A percentile compares a stretch with the other conserved stretches of the same genome.
Conservation (phyloP, 2,797 vertebrate genomes). For the Danio choprae region DNA sequence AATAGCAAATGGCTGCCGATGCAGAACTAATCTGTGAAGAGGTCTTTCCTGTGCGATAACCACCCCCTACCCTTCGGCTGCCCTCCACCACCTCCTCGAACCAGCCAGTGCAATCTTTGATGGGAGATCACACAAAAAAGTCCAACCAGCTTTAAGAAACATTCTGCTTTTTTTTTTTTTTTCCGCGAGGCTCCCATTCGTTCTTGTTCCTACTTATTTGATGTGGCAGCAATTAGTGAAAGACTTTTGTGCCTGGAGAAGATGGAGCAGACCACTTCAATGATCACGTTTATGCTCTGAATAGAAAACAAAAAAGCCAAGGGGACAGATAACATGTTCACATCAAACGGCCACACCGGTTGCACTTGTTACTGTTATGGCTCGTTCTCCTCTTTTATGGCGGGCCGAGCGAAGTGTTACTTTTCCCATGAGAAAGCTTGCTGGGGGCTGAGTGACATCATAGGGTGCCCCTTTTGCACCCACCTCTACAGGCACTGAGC, state of each 20-base stretch:
- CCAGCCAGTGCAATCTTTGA: slow-evolving; percentile 78
- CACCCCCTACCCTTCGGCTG: slow-evolving; percentile 65
- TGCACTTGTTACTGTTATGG: slow-evolving; percentile 72
- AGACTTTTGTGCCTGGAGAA: slow-evolving; percentile 82
- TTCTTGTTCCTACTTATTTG: slow-evolving; percentile 84
- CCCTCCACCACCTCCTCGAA: slow-evolving; percentile 65
- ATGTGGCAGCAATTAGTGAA: slow-evolving; percentile 90
- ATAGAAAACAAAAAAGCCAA: slow-evolving; percentile 72
- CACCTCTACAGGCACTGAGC: slow-evolving; percentile 49
- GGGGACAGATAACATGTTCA: slow-evolving; percentile 77
- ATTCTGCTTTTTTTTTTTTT: slow-evolving; percentile 70
- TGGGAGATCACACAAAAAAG: slow-evolving; percentile 71
- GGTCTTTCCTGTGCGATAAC: slow-evolving; percentile 80
- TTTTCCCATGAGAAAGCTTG: slow-evolving; percentile 87
- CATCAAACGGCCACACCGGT: slow-evolving; percentile 80
- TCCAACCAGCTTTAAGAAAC: slow-evolving; percentile 71
- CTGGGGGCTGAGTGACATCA: slow-evolving; percentile 66
- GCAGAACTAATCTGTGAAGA: slow-evolving; percentile 89
- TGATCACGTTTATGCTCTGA: slow-evolving; percentile 84
- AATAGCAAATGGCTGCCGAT: slow-evolving; percentile 81
- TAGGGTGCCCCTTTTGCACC: slow-evolving; percentile 59
- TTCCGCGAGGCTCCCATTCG: slow-evolving; percentile 79
- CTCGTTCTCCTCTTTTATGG: slow-evolving; percentile 73
- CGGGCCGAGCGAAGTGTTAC: slow-evolving; percentile 73
- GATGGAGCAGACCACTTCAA: slow-evolving; percentile 83